A percentile compares a stretch with the other conserved stretches of the same genome.
Conservation (phyloP, 2,797 vertebrate species). For the Epinephelus malabaricus region DNA sequence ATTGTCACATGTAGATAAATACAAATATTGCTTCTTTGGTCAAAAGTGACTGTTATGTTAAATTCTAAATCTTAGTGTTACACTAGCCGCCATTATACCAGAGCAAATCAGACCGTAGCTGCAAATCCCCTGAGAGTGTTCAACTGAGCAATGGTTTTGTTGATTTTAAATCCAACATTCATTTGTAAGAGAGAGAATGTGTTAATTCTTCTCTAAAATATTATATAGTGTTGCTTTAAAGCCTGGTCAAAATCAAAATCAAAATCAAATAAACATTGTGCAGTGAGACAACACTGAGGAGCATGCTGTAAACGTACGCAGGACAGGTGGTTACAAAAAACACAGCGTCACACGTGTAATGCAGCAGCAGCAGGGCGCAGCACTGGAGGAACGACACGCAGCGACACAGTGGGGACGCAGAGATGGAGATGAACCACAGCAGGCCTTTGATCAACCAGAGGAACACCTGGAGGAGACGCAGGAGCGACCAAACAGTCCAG, state of each 20-base stretch:
- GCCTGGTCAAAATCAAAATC: no score
- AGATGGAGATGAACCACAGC: slow-evolving; percentile 15
- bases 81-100: no score
- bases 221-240: no score
- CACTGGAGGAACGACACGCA: slow-evolving; percentile 1
- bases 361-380: neutral
- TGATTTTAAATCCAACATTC: no score
- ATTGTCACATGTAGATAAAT: neutral
- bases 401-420: neutral
- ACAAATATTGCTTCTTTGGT: neutral
- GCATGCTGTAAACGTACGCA: neutral
- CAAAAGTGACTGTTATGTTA: no score
- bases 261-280: no score
- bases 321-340: slow-evolving; percentile 5
- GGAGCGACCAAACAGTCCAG: slow-evolving; percentile 22
- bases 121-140: no score
- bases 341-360: neutral
- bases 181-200: no score
- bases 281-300: neutral
- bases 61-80: no score
- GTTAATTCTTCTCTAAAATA: no score
- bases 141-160: no score
- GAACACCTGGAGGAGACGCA: slow-evolving; percentile 20
- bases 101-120: no score
- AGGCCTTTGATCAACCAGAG: slow-evolving; percentile 15